Base-by-base conservation (phyloP, 2,797 vertebrate genomes). In the Poeciliopsis turneri region DNA sequence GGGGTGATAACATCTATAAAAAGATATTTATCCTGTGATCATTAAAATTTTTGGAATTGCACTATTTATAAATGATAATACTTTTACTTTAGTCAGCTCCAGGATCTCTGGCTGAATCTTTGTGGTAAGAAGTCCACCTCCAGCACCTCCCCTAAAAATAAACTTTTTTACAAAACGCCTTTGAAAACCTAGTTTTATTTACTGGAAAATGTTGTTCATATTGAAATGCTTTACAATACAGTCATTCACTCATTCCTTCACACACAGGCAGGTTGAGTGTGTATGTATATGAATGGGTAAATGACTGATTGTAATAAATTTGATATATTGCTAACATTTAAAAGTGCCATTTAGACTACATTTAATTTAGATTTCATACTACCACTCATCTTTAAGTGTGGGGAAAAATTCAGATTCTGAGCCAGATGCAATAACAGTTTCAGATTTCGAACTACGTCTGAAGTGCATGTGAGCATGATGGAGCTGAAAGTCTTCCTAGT, bases 401-500 rank as follows among this genome's bases (percentile, higher is more conserved):
- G 25, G 39, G 41, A 6, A 43, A 43, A 2, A 69, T n/a, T 69
- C 39, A n/a, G 43, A 68, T 33, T 36, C 61, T 64, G 20, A 69
- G 13, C 23, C 66, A 43, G 66, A 41, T 41, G 39, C 10, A 68
- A 43, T 43, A 43, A 15, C 23, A 43, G 39, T 12, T 39, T 43
- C 20, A 13, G 39, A 69, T 77, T 43, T n/a, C 43, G 10, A 69
- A 39, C 15, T 69, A 55, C 10, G 5, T 41, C n/a, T 53, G 25
- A 64, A 46, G 25, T 41, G 33, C 2, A 49, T 74, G 47, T 73
- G 30, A 25, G 70, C 30, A 9, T 20, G 70, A 12, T 73, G 66
- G 94, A 97, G 95, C 95, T 97, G 95, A 95, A 96, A 96, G 95
- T 93, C 93, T 92, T 96, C 93, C 93, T 91, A 85, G 91, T 90